Evolutionary conservation across 2,888 invertebrate genomes (phyloP), one percentile per base, ranked within the genome.

Genomic region (Colletes collaris): DNA sequence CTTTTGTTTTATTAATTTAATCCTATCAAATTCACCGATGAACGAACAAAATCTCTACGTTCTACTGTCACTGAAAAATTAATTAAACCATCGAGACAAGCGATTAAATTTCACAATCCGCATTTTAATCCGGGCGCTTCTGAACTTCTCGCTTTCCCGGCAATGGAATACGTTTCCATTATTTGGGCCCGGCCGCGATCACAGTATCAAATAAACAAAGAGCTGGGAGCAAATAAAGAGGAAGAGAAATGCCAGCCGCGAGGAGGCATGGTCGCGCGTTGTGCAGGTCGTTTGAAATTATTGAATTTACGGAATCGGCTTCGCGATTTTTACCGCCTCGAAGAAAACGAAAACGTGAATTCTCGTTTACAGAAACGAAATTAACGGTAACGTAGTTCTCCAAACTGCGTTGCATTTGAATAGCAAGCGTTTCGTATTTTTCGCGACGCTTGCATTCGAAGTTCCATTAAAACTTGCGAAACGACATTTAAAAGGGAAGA

Each of bases 61-160:
- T 19, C 19, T 10, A 40, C n/a, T 13, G 58, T 3, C 35, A 35
- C 44, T 65, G 65, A 70, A 55, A 70, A 70, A 70, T 70, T 70
- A 70, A 70, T 70, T 65, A 65, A 64, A 64, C 46, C 53, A 49
- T 64, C 65, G 55, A 55, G 19, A 19, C 19, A 37, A n/a, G 62
- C 53, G 65, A 70, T 70, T 70, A 70, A 64, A 70, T 70, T 46
- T 55, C 53, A 46, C 70, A 65, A 55, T 55, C 40, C 59, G 59
- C 59, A 46, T 70, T 70, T 65, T 53, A 70, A 70, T 55, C 16
- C 19, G 16, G 6, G 35, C 19, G 65, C 16, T 19, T 37, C 55
- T 55, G 55, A 37, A 65, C 55, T 60, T 46, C 19, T 40, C 8
- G 59, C 5, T 40, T n/a, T 44, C 10, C 59, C 16, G 60, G 16